phyloP scores from a whole-genome alignment of 2,113 vertebrate genomes.

The Nicator chloris region DNA sequence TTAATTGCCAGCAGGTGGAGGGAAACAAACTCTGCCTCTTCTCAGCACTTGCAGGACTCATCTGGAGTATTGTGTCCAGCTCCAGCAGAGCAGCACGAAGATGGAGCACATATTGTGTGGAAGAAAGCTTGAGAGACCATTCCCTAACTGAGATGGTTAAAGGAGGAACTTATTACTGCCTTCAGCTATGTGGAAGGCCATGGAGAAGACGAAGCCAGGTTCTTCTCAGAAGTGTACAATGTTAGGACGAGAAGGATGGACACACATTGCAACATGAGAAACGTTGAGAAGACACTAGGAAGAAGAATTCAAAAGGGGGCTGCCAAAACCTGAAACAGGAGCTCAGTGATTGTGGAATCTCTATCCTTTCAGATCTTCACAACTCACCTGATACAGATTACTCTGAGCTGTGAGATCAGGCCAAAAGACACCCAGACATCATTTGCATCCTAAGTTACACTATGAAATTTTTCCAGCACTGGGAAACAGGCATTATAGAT shows the following conservation, averaged over 20 bases:
- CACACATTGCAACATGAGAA: neutral
- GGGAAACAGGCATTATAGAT: neutral
- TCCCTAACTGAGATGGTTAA: neutral
- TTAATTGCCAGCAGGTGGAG: neutral
- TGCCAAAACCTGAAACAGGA: neutral
- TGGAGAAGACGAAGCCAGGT: neutral
- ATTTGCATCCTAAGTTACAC: neutral
- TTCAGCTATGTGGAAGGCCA: neutral
- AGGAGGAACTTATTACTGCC: no score
- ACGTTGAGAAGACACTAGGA: neutral
- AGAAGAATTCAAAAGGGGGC: neutral
- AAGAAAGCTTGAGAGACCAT: neutral
- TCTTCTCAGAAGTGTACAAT: neutral
- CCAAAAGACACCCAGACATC: neutral
- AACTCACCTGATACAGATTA: neutral
- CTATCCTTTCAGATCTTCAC: neutral
- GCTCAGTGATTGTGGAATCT: neutral
- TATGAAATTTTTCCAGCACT: neutral
- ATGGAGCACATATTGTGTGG: neutral
- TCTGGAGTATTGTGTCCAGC: neutral
- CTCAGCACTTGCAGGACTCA: neutral
- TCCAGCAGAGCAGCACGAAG: neutral
- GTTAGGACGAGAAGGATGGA: neutral
- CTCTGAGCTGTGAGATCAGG: neutral
- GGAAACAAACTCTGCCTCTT: accelerated